Evolutionary conservation across 2,888 invertebrate genomes (phyloP).

Genomic region (Maniola hyperantus): DNA sequence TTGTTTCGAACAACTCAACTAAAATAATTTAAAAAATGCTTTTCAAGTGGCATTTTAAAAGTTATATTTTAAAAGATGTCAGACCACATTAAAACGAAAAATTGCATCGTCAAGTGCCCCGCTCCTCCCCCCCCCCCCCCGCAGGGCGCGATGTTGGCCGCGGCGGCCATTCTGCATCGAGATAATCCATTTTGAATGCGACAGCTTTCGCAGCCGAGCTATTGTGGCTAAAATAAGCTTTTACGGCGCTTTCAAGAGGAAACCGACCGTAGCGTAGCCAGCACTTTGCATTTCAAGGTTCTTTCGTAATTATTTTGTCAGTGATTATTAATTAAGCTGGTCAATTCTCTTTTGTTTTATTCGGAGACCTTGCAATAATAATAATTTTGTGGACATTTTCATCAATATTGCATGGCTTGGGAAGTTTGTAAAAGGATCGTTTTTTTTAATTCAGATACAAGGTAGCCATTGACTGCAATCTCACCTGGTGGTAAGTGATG

Average conservation of each 20-base stretch:
- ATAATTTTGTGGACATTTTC: too few relatives aligned
- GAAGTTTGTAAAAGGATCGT: too few relatives aligned
- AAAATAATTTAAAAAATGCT: too few relatives aligned
- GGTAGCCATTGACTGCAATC: too few relatives aligned
- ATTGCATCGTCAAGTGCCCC: constrained; percentile 27
- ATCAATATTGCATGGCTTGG: too few relatives aligned
- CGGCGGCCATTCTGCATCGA: constrained; percentile 42
- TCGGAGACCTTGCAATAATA: too few relatives aligned
- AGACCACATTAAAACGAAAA: constrained; percentile 36
- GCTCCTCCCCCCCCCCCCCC: too few relatives aligned
- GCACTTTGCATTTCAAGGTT: constrained; percentile 3
- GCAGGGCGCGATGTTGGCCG: constrained; percentile 40
- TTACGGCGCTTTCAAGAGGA: constrained; percentile 10
- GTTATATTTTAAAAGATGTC: neutral
- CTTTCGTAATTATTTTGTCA: neutral
- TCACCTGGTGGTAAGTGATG: too few relatives aligned
- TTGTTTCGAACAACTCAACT: too few relatives aligned
- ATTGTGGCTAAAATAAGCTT: constrained; percentile 24
- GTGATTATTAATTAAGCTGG: neutral
- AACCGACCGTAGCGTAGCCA: neutral
- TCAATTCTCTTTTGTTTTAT: neutral
- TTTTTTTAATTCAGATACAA: too few relatives aligned
- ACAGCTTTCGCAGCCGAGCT: constrained; percentile 15
- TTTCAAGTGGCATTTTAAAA: constrained; percentile 3
- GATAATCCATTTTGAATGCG: constrained; percentile 24